Percentiles rank a stretch among this genome's conserved stretches.
Evolutionary conservation across 2,888 invertebrate species (phyloP).

Genomic region (Abrostola tripartita): DNA sequence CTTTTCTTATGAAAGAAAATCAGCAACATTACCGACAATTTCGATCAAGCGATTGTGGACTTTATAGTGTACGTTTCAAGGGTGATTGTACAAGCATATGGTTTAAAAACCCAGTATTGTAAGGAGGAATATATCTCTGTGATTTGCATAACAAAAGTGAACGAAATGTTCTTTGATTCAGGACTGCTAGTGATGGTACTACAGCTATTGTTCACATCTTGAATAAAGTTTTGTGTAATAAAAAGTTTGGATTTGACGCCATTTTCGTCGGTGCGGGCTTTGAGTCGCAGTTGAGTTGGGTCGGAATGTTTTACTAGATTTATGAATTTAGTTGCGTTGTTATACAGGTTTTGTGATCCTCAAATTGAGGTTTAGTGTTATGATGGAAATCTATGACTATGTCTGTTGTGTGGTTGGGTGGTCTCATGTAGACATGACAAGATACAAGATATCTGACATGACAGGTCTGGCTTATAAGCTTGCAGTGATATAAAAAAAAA

Average conservation of each 20-base stretch:
- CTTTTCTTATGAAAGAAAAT: conserved; percentile 48
- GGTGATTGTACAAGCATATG: background rate
- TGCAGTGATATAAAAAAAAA: too few species aligned
- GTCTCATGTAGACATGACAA: too few species aligned
- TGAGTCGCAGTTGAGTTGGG: conserved; percentile 3
- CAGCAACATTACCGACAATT: conserved; percentile 17
- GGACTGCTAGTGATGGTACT: conserved; percentile 42
- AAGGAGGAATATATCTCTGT: conserved; percentile 51
- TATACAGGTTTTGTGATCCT: background rate
- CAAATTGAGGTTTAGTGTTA: background rate
- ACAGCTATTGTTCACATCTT: conserved; percentile 41
- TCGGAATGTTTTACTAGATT: conserved; percentile 21
- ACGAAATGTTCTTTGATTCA: conserved; percentile 55
- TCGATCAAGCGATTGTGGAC: conserved; percentile 2
- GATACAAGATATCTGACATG: too few species aligned
- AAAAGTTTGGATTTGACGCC: conserved; percentile 42
- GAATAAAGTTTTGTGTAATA: conserved; percentile 46
- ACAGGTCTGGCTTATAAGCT: too few species aligned
- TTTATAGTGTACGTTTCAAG: background rate
- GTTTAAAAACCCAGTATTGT: conserved; percentile 35
- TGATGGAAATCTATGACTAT: background rate
- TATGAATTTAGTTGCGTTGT: conserved; percentile 17
- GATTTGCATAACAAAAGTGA: conserved; percentile 60
- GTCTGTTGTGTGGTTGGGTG: background rate
- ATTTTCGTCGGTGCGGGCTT: conserved; percentile 25